Evolutionary conservation across 2,797 vertebrate genomes (phyloP).

Genomic region (Rhynchonycteris naso): DNA sequence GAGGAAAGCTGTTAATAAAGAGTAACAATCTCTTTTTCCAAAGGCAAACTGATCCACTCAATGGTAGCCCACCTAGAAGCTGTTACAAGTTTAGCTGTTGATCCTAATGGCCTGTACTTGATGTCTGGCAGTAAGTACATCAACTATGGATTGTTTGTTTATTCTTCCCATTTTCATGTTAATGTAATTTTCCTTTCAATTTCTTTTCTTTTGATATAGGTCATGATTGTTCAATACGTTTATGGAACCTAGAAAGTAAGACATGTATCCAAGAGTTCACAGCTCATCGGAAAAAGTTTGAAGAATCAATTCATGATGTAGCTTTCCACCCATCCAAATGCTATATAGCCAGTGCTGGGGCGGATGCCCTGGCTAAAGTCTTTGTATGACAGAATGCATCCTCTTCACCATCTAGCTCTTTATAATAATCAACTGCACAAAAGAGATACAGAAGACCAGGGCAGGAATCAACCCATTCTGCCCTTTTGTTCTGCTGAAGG

Average conservation of each 20-base stretch:
- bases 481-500: slow-evolving; percentile 83
- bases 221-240: slow-evolving; percentile 98
- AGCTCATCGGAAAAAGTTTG: slow-evolving; percentile 98
- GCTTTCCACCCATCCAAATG: slow-evolving; percentile 98
- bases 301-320: slow-evolving; percentile 98
- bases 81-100: slow-evolving; percentile 97
- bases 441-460: slow-evolving; percentile 81
- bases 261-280: slow-evolving; percentile 99
- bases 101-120: slow-evolving; percentile 98
- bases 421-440: slow-evolving; percentile 87
- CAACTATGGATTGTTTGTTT: slow-evolving; percentile 66
- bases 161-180: slow-evolving; percentile 6
- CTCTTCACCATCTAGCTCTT: slow-evolving; percentile 84
- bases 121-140: slow-evolving; percentile 99
- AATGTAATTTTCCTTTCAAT: slow-evolving; percentile 63
- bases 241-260: slow-evolving; percentile 99
- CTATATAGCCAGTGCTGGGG: slow-evolving; percentile 98
- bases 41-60: slow-evolving; percentile 97
- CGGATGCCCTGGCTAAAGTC: slow-evolving; percentile 98
- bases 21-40: slow-evolving; percentile 71
- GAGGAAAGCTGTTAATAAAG: not conserved
- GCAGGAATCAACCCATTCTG: slow-evolving; percentile 75
- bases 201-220: slow-evolving; percentile 84
- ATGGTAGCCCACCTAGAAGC: slow-evolving; percentile 99
- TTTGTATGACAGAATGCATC: slow-evolving; percentile 95